A percentile compares a stretch with the other conserved stretches of the same genome.
These are phyloP conservation scores for Dryococelus australis DNA, from an alignment of 2,888 invertebrate genomes.

Conservation along the genomic window DNA sequence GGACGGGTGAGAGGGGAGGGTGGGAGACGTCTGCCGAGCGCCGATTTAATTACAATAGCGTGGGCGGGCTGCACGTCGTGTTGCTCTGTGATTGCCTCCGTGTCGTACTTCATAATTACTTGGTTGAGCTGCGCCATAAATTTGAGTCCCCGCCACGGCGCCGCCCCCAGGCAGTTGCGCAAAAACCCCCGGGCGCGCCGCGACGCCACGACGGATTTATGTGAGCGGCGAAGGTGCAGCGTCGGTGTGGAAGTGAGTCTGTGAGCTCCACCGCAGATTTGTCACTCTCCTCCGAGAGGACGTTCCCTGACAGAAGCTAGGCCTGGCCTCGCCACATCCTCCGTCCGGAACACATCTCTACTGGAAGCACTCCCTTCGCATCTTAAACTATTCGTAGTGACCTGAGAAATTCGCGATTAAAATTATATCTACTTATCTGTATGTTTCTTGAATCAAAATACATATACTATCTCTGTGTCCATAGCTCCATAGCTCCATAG, in stretches of 20 bases:
- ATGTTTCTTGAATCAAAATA: too few species aligned
- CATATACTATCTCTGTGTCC: too few species aligned
- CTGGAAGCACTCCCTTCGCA: too few species aligned
- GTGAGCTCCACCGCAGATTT: constrained; percentile 39
- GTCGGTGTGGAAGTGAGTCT: constrained; percentile 24
- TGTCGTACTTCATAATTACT: constrained; percentile 44
- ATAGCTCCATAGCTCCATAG: too few species aligned
- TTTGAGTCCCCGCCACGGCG: constrained; percentile 33
- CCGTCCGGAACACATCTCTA: too few species aligned
- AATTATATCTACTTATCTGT: too few species aligned
- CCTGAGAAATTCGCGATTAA: too few species aligned
- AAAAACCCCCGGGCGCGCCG: background rate
- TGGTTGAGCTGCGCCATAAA: constrained; percentile 41
- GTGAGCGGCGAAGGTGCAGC: constrained; percentile 38
- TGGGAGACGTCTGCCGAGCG: background rate
- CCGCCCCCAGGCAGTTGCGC: constrained; percentile 5
- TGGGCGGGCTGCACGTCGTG: background rate
- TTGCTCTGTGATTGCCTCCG: constrained; percentile 19
- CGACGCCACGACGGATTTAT: constrained; percentile 38
- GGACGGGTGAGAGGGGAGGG: background rate
- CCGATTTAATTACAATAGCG: constrained; percentile 16
- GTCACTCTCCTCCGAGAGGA: constrained; percentile 26
- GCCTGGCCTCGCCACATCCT: too few species aligned
- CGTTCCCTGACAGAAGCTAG: too few species aligned
- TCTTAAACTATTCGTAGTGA: too few species aligned